Evolutionary conservation across 2,888 invertebrate genomes (phyloP), one percentile per base, ranked within the genome.

Genomic region (Leptinotarsa haldemani): DNA sequence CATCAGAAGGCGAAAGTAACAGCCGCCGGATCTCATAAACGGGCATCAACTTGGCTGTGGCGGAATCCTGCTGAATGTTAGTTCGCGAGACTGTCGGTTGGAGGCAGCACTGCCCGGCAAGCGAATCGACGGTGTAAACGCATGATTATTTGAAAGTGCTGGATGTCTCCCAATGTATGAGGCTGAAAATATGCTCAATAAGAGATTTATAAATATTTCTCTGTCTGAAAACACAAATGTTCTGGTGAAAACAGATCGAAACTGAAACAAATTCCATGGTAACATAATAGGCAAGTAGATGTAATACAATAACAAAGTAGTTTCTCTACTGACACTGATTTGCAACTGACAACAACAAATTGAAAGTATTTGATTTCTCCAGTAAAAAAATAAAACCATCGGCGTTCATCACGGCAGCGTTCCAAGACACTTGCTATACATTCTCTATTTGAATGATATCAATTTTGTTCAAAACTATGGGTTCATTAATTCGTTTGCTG

Each of bases 1-100:
- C 47, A 73, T 73, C 65, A 77, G 79, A 78, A 79, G 79, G 81
- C 77, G 82, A 81, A 82, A 81, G 81, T 81, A 80, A 80, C 78
- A 76, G 74, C 79, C 74, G 69, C 71, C 40, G 75, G 75, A 75
- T 69, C 77, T 75, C 77, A 78, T 80, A 78, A 69, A 73, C 50
- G 50, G 22, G 69, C 65, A 58, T 52, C 61, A 66, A 69, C 52
- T 73, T 46, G 73, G 56, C 22, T 70, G 65, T 58, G 40, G 48
- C 66, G 61, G 13, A 25, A 40, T 53, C 53, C 22, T 30, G 66
- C 56, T 46, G 16, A 66, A 25, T 46, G 13, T 3, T 30, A 71
- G 79, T 82, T 81, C 70, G 52, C 46, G 61, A 58, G 64, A 63
- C 68, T 64, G 69, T 70, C 80, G 74, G 68, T 48, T 58, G 81